Base-by-base conservation (phyloP, 2,888 invertebrate genomes). In the Pocota personata region DNA sequence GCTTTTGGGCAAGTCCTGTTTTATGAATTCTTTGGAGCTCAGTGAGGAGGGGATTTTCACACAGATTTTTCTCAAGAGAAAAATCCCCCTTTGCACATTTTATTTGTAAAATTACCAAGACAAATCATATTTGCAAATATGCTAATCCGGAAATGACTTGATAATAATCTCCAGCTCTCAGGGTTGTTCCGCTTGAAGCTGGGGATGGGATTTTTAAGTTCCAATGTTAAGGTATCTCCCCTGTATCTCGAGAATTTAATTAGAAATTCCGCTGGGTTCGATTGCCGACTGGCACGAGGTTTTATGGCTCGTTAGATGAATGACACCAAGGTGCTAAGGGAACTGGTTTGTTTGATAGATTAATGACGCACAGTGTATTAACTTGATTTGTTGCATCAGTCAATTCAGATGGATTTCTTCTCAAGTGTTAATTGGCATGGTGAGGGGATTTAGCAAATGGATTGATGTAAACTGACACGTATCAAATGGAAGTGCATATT, bases 121-220 rank as follows among this genome's bases (percentile, higher is more conserved):
- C 30, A 35, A 60, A 52, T 64, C 48, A 57, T 57, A 57, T 64
- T 43, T 62, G 10, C 50, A 57, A 64, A 71, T 46, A 71, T 64
- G 55, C 21, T 24, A 32, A 30, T 19, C 78, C 46, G 78, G 78
- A 79, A 79, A 72, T 79, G 78, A 72, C 71, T 72, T 35, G 52
- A 46, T 62, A 78, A 16, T 16, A 64, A 27, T 40, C 52, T 21
- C n/a, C 8, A 27, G 48, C 35, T 62, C 21, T 37, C 40, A 30
- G 37, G 58, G 48, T 46, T 43, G 55, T 62, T 78, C 32, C 52
- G 27, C 12, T 43, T 32, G 52, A 14, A 40, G 35, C 40, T 19
- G 69, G 52, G 50, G 24, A 35, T n/a, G n/a, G n/a, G 30, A 55
- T 62, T 62, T 37, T 19, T 43, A 19, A 27, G 30, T 5, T n/a